Conservation (phyloP, 1,140 invertebrate genomes). For the Drosophila littoralis region DNA sequence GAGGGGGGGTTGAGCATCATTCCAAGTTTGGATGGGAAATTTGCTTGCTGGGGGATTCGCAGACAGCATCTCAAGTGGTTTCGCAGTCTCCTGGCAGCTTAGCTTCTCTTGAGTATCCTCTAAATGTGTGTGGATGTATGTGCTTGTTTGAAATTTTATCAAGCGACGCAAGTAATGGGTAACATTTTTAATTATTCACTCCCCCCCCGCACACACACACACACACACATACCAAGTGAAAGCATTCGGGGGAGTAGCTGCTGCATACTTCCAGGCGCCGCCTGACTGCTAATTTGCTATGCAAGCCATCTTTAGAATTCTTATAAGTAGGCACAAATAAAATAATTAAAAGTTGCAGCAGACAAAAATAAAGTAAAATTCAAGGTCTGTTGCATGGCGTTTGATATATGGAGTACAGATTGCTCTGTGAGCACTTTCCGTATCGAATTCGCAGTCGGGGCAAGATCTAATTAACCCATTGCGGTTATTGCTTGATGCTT, state of each 20-base stretch:
- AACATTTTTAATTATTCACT: constrained; percentile 84
- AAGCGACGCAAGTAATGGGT: constrained; percentile 78
- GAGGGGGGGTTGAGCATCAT: background rate
- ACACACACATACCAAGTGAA: constrained; percentile 15
- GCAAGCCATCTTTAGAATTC: constrained; percentile 78
- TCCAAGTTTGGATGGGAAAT: constrained; percentile 43
- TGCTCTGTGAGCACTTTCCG: background rate
- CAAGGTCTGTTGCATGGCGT: background rate
- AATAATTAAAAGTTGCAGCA: constrained; percentile 78
- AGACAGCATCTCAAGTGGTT: constrained; percentile 78
- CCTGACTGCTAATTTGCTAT: constrained; percentile 78
- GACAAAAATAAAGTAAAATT: constrained; percentile 11
- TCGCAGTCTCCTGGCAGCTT: constrained; percentile 51
- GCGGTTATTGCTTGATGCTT: constrained; percentile 53
- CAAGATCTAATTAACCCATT: constrained; percentile 50
- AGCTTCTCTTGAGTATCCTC: constrained; percentile 45
- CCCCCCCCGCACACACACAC: constrained; percentile 8
- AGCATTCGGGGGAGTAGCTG: constrained; percentile 7
- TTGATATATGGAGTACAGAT: background rate
- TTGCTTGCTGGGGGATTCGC: constrained; percentile 18
- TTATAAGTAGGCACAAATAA: constrained; percentile 60
- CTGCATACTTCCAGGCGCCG: constrained; percentile 51
- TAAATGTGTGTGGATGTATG: constrained; percentile 25
- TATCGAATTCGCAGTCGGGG: constrained; percentile 43
- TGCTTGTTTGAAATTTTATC: constrained; percentile 77